Percentiles rank a stretch among this genome's conserved stretches.
Evolutionary conservation across 2,113 vertebrate genomes (phyloP).

Genomic region (Rana temporaria): DNA sequence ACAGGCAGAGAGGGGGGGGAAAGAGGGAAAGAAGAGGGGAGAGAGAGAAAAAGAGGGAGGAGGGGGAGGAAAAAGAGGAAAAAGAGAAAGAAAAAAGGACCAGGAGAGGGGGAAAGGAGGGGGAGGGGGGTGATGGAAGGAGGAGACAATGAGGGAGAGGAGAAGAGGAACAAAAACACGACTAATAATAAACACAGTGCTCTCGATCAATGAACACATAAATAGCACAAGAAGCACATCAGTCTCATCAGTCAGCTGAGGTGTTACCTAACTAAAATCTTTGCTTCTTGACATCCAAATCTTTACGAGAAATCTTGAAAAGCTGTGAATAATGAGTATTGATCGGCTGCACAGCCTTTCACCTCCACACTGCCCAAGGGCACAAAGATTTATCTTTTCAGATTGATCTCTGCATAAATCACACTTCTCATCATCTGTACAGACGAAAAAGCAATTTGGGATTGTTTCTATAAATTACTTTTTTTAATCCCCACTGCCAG

Average conservation of each 20-base stretch:
- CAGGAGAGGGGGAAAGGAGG: too few species aligned
- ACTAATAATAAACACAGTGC: background rate
- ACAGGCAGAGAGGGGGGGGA: too few species aligned
- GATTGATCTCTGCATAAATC: slow-evolving; percentile 29
- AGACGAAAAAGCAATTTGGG: background rate
- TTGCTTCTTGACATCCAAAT: background rate
- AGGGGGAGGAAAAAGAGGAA: too few species aligned
- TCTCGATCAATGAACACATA: background rate
- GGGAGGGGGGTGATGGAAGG: too few species aligned
- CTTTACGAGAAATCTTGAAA: slow-evolving; percentile 11
- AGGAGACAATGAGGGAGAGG: too few species aligned
- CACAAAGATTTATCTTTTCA: background rate
- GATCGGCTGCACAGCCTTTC: slow-evolving; percentile 12
- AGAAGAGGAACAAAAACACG: too few species aligned
- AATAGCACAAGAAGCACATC: background rate
- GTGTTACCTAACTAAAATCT: slow-evolving; percentile 10
- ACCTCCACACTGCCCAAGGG: background rate
- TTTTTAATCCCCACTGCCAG: background rate
- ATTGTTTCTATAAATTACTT: background rate
- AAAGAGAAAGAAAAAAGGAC: too few species aligned
- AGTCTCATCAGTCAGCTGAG: background rate
- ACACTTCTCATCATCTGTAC: background rate
- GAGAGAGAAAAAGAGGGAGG: too few species aligned
- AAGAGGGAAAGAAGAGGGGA: too few species aligned
- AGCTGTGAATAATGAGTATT: slow-evolving; percentile 39